Base-by-base conservation (phyloP, 2,888 invertebrate species). In the Thymelicus lineola region DNA sequence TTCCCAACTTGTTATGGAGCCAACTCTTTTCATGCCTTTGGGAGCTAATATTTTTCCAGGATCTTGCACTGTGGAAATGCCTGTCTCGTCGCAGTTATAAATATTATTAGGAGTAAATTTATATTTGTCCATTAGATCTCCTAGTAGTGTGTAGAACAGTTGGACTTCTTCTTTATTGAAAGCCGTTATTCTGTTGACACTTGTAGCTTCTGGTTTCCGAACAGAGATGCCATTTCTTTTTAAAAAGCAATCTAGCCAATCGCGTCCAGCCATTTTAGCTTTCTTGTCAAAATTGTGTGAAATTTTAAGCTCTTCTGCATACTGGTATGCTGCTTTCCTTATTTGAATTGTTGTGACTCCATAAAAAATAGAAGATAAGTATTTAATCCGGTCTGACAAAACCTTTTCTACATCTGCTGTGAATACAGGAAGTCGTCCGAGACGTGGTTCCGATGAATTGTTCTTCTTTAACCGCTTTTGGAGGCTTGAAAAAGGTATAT, bases 61-160 rank as follows among this genome's bases (percentile, higher is more conserved):
- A 1, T 74, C 73, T 77, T 87, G 87, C 0, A 90, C 89, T 0
- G 85, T 85, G 0, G 84, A 76, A 59, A 90, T 84, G 0, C 86
- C 86, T 1, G 86, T 90, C 80, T 91, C 88, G 65, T 90, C 88
- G 63, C 82, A 77, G 74, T 90, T 91, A 74, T 80, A 90, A 46
- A 81, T 83, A 58, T 81, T 79, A 73, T 78, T 78, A 15, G 72
- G 71, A 9, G 38, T 1, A 55, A n/a, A 50, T 12, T 28, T 55
- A 28, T 55, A 20, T 28, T 55, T 55, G 7, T 20, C 9, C 55
- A 55, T 55, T 2, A 55, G 9, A 10, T 55, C 20, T 12, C 10
- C 55, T 2, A 55, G 6, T 28, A 55, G 28, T 6, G 1, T 28
- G 20, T 20, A 55, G 9, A 55, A 55, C 12, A 55, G 2, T 2